Base-by-base conservation (phyloP, 2,888 invertebrate species). In the Neocrepidodera transversa region DNA sequence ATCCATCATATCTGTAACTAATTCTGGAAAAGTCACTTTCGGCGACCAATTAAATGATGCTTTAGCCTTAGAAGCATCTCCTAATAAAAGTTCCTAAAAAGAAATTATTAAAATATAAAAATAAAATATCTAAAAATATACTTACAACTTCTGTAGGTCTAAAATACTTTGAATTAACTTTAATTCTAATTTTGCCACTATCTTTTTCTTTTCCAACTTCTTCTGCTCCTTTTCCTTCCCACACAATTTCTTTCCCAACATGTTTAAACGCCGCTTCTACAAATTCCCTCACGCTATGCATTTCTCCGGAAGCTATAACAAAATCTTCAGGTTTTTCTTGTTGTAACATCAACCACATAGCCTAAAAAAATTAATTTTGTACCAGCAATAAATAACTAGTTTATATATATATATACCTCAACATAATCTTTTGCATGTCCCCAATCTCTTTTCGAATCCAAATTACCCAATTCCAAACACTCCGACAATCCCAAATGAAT, bases 321-420 rank as follows among this genome's bases (percentile, higher is more conserved):
- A 91, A 98, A 82, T 99, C 99, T 50, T 97, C 93, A 0, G 99
- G 92, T 28, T 82, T 79, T 0, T 94, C 88, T 75, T 92, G 91
- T 78, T 99, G 99, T 11, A 99, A 84, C 95, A 99, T 99, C 78
- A 96, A 81, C 97, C 98, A 99, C 99, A 99, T 99, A 0, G 97
- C 99, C 91, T 94, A 76, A 43, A 70, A 58, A 38, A 26, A 13
- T 14, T 2, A 4, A n/a, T 40, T 16, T 14, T 18, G 18, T 40
- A 30, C 6, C 3, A 28, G 8, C 3, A 28, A 8, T 28, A 6
- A 23, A 23, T 23, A 23, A 23, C 3, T 23, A 4, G 6, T 23
- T 23, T 8, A 6, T 28, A 28, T 28, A 23, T 32, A 16, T 18
- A 10, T 3, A 74, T 75, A 92, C 93, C 85, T 96, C 93, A 5